Conservation (phyloP, 1,140 invertebrate species). For the Lordiphosa clarofinis region DNA sequence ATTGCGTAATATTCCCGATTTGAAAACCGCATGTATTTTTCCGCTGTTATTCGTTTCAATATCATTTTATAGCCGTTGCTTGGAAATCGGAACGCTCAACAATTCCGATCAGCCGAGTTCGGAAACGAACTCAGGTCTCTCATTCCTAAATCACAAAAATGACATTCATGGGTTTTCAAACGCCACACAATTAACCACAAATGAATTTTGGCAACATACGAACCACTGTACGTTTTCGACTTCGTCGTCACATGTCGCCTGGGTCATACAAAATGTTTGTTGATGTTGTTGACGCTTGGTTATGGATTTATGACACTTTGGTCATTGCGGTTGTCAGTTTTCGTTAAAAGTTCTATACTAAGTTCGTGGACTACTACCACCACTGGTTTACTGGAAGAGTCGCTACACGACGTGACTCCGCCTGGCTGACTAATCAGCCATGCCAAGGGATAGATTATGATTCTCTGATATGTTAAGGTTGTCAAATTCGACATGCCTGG, state of each 20-base stretch:
- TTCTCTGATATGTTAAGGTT: slow-evolving; percentile 24
- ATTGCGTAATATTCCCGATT: no score
- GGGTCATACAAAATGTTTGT: slow-evolving; percentile 72
- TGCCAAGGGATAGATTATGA: slow-evolving; percentile 34
- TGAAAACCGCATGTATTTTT: no score
- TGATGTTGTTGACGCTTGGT: slow-evolving; percentile 75
- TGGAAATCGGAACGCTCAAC: no score
- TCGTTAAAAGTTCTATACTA: slow-evolving; percentile 63
- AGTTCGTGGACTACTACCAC: background rate
- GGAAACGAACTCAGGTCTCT: no score
- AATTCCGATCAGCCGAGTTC: no score
- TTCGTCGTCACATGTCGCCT: slow-evolving; percentile 52
- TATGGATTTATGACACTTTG: slow-evolving; percentile 77
- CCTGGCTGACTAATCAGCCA: slow-evolving; percentile 41
- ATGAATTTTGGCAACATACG: background rate
- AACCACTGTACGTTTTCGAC: background rate
- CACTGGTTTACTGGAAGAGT: slow-evolving; percentile 33
- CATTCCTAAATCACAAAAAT: no score
- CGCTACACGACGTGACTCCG: slow-evolving; percentile 11
- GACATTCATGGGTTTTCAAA: no score
- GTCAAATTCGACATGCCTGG: slow-evolving; percentile 57
- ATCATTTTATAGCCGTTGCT: no score
- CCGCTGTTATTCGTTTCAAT: no score
- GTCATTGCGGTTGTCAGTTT: slow-evolving; percentile 75
- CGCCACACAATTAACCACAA: no score